Evolutionary conservation across 1,140 invertebrate species (phyloP).

Genomic region (Pachyrhynchus sulphureomaculatus): DNA sequence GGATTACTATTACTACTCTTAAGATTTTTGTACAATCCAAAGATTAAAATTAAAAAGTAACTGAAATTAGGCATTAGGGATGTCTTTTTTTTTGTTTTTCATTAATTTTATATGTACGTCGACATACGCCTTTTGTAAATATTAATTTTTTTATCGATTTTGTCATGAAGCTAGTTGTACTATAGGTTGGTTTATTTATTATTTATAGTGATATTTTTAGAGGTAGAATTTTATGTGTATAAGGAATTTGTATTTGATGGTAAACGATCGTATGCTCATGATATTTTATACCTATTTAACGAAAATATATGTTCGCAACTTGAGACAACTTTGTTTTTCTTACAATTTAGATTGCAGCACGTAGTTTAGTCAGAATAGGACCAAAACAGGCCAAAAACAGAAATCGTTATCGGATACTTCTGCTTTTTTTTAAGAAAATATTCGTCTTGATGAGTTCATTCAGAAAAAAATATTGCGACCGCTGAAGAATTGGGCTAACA

Average conservation of each 20-base stretch:
- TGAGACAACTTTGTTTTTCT: too few relatives aligned
- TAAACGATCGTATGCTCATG: slow-evolving; percentile 26
- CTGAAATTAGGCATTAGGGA: slow-evolving; percentile 25
- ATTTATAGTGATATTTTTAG: slow-evolving; percentile 28
- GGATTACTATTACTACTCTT: slow-evolving; percentile 38
- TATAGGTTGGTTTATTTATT: slow-evolving; percentile 19
- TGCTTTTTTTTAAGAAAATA: too few relatives aligned
- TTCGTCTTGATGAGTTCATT: too few relatives aligned
- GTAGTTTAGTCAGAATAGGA: too few relatives aligned
- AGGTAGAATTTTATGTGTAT: slow-evolving; percentile 22
- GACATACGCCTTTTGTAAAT: slow-evolving; percentile 18
- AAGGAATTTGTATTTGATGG: slow-evolving; percentile 25
- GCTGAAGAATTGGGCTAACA: too few relatives aligned
- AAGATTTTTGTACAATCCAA: slow-evolving; percentile 51
- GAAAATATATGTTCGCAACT: slow-evolving; percentile 25
- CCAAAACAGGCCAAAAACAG: too few relatives aligned
- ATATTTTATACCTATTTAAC: slow-evolving; percentile 33
- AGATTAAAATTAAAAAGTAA: slow-evolving; percentile 42
- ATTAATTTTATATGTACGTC: slow-evolving; percentile 20
- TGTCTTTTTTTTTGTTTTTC: background rate
- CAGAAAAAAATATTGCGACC: too few relatives aligned
- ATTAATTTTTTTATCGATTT: slow-evolving; percentile 22
- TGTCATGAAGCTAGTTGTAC: slow-evolving; percentile 13
- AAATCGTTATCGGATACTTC: too few relatives aligned
- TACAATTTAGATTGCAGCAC: too few relatives aligned